phyloP scores from a whole-genome alignment of 2,888 invertebrate species.

The Rotaria magnacalcarata region DNA sequence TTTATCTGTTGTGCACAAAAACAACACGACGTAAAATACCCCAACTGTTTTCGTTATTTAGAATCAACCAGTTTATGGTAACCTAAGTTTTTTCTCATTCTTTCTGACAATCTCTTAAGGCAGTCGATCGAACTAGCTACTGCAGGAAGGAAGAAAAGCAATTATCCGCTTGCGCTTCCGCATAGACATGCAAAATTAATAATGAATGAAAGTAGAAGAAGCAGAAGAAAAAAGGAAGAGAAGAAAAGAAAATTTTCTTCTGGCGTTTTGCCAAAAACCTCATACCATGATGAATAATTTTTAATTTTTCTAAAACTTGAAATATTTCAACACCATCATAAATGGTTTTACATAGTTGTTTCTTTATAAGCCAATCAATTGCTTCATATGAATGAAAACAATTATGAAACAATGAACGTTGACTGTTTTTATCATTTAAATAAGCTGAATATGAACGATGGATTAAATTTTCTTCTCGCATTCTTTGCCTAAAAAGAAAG shows the following conservation, averaged over 20 bases:
- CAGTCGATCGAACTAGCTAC: neutral
- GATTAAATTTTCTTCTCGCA: conserved; percentile 15
- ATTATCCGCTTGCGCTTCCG: conserved; percentile 16
- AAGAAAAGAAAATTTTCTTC: neutral
- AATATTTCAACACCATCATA: neutral
- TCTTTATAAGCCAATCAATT: conserved; percentile 14
- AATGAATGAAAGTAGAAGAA: conserved; percentile 8
- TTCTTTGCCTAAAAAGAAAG: conserved; percentile 1
- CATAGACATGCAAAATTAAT: neutral
- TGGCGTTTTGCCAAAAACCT: neutral
- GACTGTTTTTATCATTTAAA: conserved; percentile 21
- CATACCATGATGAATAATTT: conserved; percentile 37
- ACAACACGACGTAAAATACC: neutral
- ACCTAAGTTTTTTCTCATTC: neutral
- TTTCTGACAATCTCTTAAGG: neutral
- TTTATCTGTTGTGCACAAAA: neutral
- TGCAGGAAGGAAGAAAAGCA: neutral
- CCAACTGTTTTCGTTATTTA: neutral
- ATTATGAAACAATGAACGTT: conserved; percentile 10
- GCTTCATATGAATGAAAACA: conserved; percentile 16
- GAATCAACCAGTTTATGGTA: neutral
- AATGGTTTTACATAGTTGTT: conserved; percentile 14
- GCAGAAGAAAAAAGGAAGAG: too few species aligned
- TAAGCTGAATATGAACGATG: conserved; percentile 9
- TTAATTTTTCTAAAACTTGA: conserved; percentile 13